These are phyloP conservation scores for Bombus fervidus DNA, from an alignment of 1,140 invertebrate species.

Conservation along the genomic window DNA sequence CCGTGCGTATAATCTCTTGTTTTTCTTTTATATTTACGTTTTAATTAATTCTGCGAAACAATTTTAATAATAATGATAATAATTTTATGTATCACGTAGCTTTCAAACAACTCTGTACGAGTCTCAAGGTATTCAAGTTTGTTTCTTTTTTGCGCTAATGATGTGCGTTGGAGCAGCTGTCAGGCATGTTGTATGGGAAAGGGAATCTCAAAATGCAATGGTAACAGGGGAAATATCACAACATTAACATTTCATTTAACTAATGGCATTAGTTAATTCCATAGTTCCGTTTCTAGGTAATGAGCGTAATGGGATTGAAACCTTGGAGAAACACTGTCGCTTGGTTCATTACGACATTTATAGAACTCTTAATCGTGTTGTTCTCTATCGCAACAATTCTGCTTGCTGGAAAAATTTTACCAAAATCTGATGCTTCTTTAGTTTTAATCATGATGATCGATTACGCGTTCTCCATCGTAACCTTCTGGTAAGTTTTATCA, in stretches of 20 bases:
- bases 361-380: conserved; percentile 83
- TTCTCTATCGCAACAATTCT: conserved; percentile 82
- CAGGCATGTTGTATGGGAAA: conserved; percentile 85
- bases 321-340: conserved; percentile 84
- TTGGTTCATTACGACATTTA: conserved; percentile 84
- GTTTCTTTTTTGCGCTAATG: conserved; percentile 86
- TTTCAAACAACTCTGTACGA: conserved; percentile 86
- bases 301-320: conserved; percentile 87
- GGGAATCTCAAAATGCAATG: conserved; percentile 86
- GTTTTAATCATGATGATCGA: conserved; percentile 83
- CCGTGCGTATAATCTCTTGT: conserved; percentile 80
- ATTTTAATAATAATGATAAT: not conserved
- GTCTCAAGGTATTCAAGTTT: conserved; percentile 85
- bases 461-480: conserved; percentile 84
- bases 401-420: conserved; percentile 83
- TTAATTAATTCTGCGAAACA: not conserved
- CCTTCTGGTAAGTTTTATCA: conserved; percentile 83
- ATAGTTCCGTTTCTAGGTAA: conserved; percentile 78
- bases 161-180: conserved; percentile 85
- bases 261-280: too few relatives aligned
- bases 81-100: conserved; percentile 72
- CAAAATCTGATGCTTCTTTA: conserved; percentile 82
- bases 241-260: not conserved
- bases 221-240: conserved; percentile 71
- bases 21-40: not conserved